A percentile compares a stretch with the other conserved stretches of the same genome.
These are phyloP conservation scores for Cepaea nemoralis DNA, from an alignment of 1,140 invertebrate species.

Conservation along the genomic window DNA sequence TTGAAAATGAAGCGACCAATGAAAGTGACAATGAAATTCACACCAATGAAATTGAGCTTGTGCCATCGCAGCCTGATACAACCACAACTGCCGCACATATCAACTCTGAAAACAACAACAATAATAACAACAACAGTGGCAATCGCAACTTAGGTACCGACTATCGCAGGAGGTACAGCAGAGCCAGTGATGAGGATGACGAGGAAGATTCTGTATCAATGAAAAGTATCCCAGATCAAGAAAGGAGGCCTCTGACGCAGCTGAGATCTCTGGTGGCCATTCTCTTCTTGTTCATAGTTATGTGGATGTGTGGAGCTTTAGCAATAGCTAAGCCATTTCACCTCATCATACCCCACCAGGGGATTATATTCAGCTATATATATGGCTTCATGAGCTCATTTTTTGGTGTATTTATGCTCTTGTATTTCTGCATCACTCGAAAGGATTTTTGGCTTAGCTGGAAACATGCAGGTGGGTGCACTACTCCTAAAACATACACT, in stretches of 20 bases:
- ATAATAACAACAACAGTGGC: slow-evolving; percentile 32
- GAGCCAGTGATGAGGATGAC: slow-evolving; percentile 66
- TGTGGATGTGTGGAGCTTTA: slow-evolving; percentile 81
- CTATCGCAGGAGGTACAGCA: slow-evolving; percentile 68
- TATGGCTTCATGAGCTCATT: slow-evolving; percentile 81
- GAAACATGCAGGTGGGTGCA: slow-evolving; percentile 62
- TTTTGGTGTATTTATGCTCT: slow-evolving; percentile 84
- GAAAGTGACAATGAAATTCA: slow-evolving; percentile 60
- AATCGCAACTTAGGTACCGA: slow-evolving; percentile 3
- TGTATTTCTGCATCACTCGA: slow-evolving; percentile 87
- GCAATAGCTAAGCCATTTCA: slow-evolving; percentile 70
- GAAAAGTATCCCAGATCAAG: slow-evolving; percentile 84
- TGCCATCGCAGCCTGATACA: slow-evolving; percentile 57
- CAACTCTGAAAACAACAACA: slow-evolving; percentile 27
- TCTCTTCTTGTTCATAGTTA: slow-evolving; percentile 81
- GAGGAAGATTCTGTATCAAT: slow-evolving; percentile 69
- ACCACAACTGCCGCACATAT: slow-evolving; percentile 48
- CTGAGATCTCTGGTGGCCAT: slow-evolving; percentile 82
- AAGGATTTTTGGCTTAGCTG: slow-evolving; percentile 81
- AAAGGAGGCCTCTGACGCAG: slow-evolving; percentile 85
- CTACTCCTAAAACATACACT: slow-evolving; percentile 56
- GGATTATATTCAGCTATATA: slow-evolving; percentile 83
- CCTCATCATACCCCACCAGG: slow-evolving; percentile 78
- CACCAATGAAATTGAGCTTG: slow-evolving; percentile 77
- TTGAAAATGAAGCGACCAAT: slow-evolving; percentile 52